phyloP scores from a whole-genome alignment of 2,797 vertebrate species.

The Rhabdophis nuchalis region DNA sequence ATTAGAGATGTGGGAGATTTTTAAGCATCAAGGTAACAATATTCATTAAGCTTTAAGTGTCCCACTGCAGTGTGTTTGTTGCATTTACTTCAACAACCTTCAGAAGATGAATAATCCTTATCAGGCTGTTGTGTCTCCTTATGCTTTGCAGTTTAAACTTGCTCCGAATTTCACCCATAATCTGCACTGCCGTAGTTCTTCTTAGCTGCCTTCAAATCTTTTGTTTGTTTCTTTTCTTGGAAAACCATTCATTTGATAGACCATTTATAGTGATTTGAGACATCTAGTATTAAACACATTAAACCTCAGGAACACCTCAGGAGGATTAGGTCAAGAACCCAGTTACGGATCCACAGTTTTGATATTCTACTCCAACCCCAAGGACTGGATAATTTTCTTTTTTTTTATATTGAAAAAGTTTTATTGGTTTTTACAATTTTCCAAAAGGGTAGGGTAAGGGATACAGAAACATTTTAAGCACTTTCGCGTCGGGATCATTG shows the following conservation, averaged over 20 bases:
- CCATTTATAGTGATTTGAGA: neutral
- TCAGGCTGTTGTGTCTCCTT: neutral
- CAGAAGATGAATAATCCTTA: neutral
- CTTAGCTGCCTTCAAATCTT: neutral
- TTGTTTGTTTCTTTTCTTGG: neutral
- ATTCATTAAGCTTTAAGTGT: neutral
- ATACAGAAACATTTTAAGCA: no score
- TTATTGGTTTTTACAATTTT: no score
- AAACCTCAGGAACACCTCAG: neutral
- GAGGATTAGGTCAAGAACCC: neutral
- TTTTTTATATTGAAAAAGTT: no score
- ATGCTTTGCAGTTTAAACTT: neutral
- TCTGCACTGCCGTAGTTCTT: neutral
- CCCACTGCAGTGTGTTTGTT: neutral
- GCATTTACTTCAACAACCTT: neutral
- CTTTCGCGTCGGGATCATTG: no score
- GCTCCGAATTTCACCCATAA: neutral
- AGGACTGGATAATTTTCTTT: neutral
- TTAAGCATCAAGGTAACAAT: slow-evolving; percentile 1
- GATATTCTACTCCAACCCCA: neutral
- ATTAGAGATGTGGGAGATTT: slow-evolving; percentile 4
- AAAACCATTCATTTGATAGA: neutral
- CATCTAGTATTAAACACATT: neutral
- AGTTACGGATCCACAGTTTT: neutral
- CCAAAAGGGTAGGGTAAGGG: no score